Evolutionary conservation across 2,113 vertebrate genomes (phyloP).

Genomic region (Alethe castanea): DNA sequence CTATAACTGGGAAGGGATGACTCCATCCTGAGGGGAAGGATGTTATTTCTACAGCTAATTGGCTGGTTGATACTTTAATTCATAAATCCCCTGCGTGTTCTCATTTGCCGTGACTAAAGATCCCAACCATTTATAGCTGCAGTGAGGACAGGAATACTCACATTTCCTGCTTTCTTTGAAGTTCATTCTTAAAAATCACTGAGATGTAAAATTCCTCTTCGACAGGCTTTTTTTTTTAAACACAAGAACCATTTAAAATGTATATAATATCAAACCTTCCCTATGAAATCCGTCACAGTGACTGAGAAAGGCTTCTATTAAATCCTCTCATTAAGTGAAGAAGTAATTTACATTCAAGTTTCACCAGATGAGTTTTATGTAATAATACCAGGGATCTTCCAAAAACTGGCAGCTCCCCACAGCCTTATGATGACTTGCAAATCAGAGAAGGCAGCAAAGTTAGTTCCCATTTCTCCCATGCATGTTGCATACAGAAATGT

Average conservation of each 20-base stretch:
- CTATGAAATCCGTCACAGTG: background rate
- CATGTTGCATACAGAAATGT: background rate
- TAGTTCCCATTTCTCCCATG: background rate
- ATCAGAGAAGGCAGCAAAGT: background rate
- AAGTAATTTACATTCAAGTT: slow-evolving; percentile 40
- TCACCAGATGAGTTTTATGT: slow-evolving; percentile 44
- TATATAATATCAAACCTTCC: background rate
- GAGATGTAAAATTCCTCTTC: slow-evolving; percentile 3
- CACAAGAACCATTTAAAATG: background rate
- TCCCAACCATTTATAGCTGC: slow-evolving; percentile 54
- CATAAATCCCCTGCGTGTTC: slow-evolving; percentile 39
- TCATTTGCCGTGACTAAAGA: slow-evolving; percentile 67
- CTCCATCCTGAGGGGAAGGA: slow-evolving; percentile 72
- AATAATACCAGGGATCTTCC: slow-evolving; percentile 25
- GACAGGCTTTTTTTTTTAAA: background rate
- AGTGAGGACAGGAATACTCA: slow-evolving; percentile 38
- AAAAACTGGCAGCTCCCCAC: slow-evolving; percentile 21
- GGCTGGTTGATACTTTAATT: slow-evolving; percentile 72
- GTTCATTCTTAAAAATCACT: slow-evolving; percentile 34
- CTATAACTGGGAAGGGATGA: slow-evolving; percentile 67
- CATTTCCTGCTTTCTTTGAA: slow-evolving; percentile 41
- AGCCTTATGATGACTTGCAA: slow-evolving; percentile 25
- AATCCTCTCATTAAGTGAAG: slow-evolving; percentile 32
- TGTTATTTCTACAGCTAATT: slow-evolving; percentile 74
- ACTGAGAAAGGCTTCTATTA: slow-evolving; percentile 30